phyloP scores from a whole-genome alignment of 2,888 invertebrate genomes.

The Taphrorychus bicolor region DNA sequence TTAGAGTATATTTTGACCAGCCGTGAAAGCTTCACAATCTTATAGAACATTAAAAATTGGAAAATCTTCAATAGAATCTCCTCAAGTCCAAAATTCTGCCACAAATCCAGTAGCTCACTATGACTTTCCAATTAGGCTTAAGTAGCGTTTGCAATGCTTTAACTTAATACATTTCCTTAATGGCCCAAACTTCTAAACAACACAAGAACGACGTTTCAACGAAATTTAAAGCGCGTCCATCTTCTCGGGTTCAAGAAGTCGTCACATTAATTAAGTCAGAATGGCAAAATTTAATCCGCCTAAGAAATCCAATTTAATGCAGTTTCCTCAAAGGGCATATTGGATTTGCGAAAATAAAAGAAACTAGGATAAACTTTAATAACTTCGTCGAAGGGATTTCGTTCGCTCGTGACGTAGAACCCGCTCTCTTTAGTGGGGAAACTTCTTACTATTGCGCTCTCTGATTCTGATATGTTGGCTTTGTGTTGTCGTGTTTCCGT shows the following conservation, averaged over 20 bases:
- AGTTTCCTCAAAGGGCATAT: slow-evolving; percentile 14
- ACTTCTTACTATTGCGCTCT: neutral
- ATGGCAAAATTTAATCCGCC: slow-evolving; percentile 10
- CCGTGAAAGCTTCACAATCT: too few relatives aligned
- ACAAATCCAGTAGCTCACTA: too few relatives aligned
- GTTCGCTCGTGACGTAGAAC: slow-evolving; percentile 5
- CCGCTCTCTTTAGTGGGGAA: neutral
- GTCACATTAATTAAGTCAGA: slow-evolving; percentile 7
- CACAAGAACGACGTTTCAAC: neutral
- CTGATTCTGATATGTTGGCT: slow-evolving; percentile 4
- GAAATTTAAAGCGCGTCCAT: neutral
- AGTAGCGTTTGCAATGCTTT: too few relatives aligned
- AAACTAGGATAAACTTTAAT: slow-evolving; percentile 10
- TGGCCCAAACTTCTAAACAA: too few relatives aligned
- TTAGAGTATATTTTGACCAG: too few relatives aligned
- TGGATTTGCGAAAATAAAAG: slow-evolving; percentile 2
- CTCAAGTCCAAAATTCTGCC: too few relatives aligned
- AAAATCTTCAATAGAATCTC: too few relatives aligned
- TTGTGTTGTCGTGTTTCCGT: neutral
- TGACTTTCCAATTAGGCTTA: too few relatives aligned
- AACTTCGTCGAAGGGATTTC: slow-evolving; percentile 3
- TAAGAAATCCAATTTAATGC: slow-evolving; percentile 13
- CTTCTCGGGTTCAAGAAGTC: neutral
- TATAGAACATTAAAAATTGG: too few relatives aligned
- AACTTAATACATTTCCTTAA: too few relatives aligned